Conservation (phyloP, 2,113 vertebrate species). For the Mola mola region DNA sequence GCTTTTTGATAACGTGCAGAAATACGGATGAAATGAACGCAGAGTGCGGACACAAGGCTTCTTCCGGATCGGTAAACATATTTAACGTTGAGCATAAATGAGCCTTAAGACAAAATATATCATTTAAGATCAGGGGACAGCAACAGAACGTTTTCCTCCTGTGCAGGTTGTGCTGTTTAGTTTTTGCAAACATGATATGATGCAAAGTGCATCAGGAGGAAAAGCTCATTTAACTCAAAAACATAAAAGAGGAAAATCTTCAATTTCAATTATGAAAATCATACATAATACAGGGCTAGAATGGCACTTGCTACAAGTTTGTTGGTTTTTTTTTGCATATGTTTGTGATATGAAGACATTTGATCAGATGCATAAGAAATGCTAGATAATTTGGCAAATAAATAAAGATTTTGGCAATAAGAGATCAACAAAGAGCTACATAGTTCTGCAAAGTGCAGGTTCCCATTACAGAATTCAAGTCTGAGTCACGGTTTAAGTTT, state of each 20-base stretch:
- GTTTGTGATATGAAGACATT: not conserved
- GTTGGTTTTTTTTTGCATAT: slow-evolving; percentile 43
- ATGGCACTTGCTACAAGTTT: slow-evolving; percentile 12
- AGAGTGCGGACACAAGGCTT: too few species aligned
- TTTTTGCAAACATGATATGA: slow-evolving; percentile 29
- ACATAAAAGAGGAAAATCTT: not conserved
- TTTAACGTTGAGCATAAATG: too few species aligned
- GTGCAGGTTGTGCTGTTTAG: slow-evolving; percentile 32
- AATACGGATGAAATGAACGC: too few species aligned
- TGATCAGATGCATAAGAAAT: slow-evolving; percentile 34
- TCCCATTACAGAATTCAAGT: slow-evolving; percentile 1
- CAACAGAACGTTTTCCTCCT: not conserved
- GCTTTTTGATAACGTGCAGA: too few species aligned
- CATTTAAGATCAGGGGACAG: not conserved
- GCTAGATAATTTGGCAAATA: slow-evolving; percentile 37
- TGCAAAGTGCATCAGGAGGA: slow-evolving; percentile 16
- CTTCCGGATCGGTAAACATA: too few species aligned
- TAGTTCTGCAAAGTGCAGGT: slow-evolving; percentile 10
- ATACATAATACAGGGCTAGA: not conserved
- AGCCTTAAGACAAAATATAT: too few species aligned
- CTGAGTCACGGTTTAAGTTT: too few species aligned
- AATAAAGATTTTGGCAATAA: slow-evolving; percentile 39
- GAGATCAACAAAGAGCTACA: slow-evolving; percentile 31
- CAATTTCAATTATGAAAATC: not conserved
- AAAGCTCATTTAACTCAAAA: not conserved